A percentile compares a stretch with the other conserved stretches of the same genome.
Evolutionary conservation across 2,113 vertebrate species (phyloP).

Genomic region (Riparia riparia): DNA sequence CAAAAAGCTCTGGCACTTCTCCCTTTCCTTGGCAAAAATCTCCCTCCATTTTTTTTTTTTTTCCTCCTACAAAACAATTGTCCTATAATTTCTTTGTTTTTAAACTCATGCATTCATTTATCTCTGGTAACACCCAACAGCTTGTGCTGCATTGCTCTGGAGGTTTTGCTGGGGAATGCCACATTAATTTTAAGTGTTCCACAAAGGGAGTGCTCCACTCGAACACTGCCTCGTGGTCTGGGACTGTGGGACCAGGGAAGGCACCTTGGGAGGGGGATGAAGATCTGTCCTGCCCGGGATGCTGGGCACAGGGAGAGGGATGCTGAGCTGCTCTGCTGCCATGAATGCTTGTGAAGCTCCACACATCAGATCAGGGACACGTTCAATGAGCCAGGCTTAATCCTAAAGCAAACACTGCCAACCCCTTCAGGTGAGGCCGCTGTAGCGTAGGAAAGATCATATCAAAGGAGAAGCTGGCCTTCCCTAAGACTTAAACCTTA

Average conservation of each 20-base stretch:
- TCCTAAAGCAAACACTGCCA: background rate
- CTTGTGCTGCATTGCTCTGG: background rate
- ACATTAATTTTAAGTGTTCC: background rate
- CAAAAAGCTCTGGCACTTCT: background rate
- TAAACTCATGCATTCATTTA: background rate
- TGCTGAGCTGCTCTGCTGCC: background rate
- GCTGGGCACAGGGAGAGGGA: background rate
- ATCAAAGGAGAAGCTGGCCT: background rate
- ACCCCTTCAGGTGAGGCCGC: background rate
- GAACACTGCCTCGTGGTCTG: background rate
- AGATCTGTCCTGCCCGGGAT: background rate
- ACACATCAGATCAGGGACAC: background rate
- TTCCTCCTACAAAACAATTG: background rate
- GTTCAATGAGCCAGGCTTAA: background rate
- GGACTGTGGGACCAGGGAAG: background rate
- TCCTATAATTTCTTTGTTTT: accelerated
- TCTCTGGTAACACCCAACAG: background rate
- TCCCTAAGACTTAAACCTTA: background rate
- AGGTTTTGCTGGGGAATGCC: background rate
- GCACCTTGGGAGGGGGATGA: accelerated
- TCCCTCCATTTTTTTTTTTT: too few relatives aligned
- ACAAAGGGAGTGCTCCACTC: background rate
- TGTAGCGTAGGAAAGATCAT: background rate
- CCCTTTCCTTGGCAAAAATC: background rate
- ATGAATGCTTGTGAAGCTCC: background rate